Evolutionary conservation across 2,113 vertebrate species (phyloP), one percentile per base, ranked within the genome.

Genomic region (Paracanthobrama guichenoti): DNA sequence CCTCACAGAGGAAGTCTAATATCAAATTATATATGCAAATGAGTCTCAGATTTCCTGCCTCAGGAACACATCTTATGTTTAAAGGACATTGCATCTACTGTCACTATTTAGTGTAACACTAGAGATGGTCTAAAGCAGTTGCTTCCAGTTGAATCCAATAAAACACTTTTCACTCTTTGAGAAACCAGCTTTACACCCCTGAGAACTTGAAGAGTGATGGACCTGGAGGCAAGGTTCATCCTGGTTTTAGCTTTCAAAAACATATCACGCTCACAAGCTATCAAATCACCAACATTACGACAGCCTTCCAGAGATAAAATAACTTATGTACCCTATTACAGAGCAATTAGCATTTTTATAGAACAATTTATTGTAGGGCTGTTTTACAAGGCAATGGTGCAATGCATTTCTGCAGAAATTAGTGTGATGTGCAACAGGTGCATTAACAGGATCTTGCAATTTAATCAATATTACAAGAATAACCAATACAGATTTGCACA

Each of bases 171-270:
- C 44, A 10, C 46, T 75, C 24, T 67, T 14, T 77, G 77, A 64
- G 60, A 76, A 74, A 81, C 71, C 72, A 74, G 78, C 20, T 77
- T 50, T 80, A 62, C 78, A 84, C 74, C 57, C 48, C 13, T 64
- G 35, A 74, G 46, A 79, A 62, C 59, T 26, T 76, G 16, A 84
- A 62, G 78, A 67, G 69, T 71, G 77, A 79, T 78, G 60, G 57
- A 83, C 75, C n/a, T 48, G 24, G 55, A 84, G 64, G 50, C 80
- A 84, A 79, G 67, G 57, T 82, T 64, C 35, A 86, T 57, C 55
- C 69, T 42, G 73, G 79, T 78, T 46, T 46, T 77, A 50, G 57
- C 82, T 76, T 84, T 66, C 83, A 69, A 78, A 67, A 60, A 78
- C 59, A 31, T 80, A 80, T 80, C 44, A 80, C 42, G 18, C 78